Percentiles rank a stretch among this genome's conserved stretches.
Conservation (phyloP, 2,113 vertebrate species). For the Xiphophorus maculatus region DNA sequence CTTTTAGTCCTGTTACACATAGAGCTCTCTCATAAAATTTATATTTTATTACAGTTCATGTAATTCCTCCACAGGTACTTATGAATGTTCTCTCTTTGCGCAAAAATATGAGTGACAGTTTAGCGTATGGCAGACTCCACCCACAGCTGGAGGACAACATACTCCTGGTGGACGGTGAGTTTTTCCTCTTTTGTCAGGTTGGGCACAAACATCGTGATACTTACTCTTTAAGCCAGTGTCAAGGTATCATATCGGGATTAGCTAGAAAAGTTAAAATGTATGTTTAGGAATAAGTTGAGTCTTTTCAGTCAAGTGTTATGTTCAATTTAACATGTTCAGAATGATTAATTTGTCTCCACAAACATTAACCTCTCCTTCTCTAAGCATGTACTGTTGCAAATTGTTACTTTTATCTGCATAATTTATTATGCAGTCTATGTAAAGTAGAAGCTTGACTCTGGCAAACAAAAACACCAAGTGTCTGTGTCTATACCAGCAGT, state of each 20-base stretch:
- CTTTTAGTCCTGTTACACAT: not conserved
- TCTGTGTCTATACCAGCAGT: not conserved
- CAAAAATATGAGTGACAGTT: conserved; percentile 94
- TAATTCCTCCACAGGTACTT: conserved; percentile 85
- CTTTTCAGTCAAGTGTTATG: not conserved
- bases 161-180: conserved; percentile 94
- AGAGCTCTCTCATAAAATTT: not conserved
- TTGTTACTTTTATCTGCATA: not conserved
- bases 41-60: not conserved
- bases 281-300: not conserved
- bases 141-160: conserved; percentile 88
- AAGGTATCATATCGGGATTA: not conserved
- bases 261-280: not conserved
- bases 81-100: conserved; percentile 91
- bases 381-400: not conserved
- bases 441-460: not conserved
- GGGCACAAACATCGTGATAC: not conserved
- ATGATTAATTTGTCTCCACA: not conserved
- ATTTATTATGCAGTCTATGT: conserved; percentile 1
- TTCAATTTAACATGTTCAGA: not conserved
- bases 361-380: not conserved
- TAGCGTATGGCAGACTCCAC: conserved; percentile 90
- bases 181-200: conserved; percentile 27
- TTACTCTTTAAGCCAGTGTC: not conserved
- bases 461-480: not conserved